Conservation (phyloP, 2,797 vertebrate genomes). For the Thalassophryne amazonica region DNA sequence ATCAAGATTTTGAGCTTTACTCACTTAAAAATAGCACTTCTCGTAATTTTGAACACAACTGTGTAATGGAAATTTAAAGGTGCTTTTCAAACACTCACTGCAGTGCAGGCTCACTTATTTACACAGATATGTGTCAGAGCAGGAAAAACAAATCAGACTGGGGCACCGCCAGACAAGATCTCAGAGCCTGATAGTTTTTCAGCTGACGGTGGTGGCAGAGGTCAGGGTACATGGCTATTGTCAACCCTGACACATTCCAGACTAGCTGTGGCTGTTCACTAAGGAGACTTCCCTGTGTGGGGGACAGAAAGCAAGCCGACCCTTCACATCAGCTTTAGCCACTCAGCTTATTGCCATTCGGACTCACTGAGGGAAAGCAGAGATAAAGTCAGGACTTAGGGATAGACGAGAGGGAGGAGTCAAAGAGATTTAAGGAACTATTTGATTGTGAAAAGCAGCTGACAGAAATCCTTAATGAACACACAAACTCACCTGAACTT, state of each 20-base stretch:
- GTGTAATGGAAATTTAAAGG: neutral
- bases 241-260: conserved; percentile 72
- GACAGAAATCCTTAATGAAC: conserved; percentile 20
- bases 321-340: conserved; percentile 45
- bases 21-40: no score
- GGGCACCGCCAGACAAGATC: conserved; percentile 5
- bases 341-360: conserved; percentile 51
- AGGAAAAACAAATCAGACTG: neutral
- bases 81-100: neutral
- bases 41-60: no score
- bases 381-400: conserved; percentile 34
- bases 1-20: no score
- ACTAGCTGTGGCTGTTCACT: conserved; percentile 62
- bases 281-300: conserved; percentile 60
- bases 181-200: conserved; percentile 27
- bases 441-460: conserved; percentile 16
- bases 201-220: conserved; percentile 44
- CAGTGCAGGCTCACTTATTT: neutral
- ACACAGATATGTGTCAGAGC: neutral
- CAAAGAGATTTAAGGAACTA: conserved; percentile 3
- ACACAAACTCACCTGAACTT: neutral
- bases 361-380: conserved; percentile 53
- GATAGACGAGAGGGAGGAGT: conserved; percentile 13
- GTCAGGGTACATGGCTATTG: conserved; percentile 63
- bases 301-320: conserved; percentile 32